Percentiles rank a stretch among this genome's conserved stretches.
These are phyloP conservation scores for Phania funesta DNA, from an alignment of 2,888 invertebrate species.

Conservation along the genomic window DNA sequence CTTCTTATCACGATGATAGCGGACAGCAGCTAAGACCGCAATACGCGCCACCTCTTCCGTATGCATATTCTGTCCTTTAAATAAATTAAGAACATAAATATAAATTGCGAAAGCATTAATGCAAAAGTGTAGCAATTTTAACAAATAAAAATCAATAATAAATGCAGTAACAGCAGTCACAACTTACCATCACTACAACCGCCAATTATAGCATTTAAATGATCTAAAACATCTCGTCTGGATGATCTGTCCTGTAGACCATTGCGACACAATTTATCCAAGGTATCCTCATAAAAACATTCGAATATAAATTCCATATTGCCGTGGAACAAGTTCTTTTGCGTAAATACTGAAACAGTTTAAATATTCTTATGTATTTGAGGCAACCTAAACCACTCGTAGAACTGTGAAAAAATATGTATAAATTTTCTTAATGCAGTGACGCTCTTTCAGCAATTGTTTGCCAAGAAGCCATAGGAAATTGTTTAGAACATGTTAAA, in stretches of 20 bases:
- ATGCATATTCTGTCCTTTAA: conserved; percentile 76
- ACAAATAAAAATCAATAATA: not conserved
- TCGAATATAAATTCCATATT: conserved; percentile 89
- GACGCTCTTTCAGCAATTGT: conserved; percentile 15
- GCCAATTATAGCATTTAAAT: conserved; percentile 88
- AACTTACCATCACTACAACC: conserved; percentile 83
- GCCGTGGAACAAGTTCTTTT: not conserved
- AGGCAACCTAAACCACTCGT: conserved; percentile 6
- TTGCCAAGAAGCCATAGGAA: conserved; percentile 40
- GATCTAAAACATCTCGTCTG: conserved; percentile 87
- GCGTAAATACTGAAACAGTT: not conserved
- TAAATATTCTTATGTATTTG: not conserved
- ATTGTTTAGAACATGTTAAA: not conserved
- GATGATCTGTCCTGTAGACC: conserved; percentile 87
- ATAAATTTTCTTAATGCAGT: conserved; percentile 2
- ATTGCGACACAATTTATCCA: conserved; percentile 86
- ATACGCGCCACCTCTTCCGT: conserved; percentile 78
- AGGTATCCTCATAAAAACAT: conserved; percentile 89
- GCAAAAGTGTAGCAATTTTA: not conserved
- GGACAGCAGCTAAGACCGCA: conserved; percentile 78
- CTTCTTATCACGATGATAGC: conserved; percentile 78
- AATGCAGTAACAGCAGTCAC: not conserved
- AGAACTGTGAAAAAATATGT: conserved; percentile 16
- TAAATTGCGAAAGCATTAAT: too few species aligned
- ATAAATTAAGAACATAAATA: conserved; percentile 4